These are phyloP conservation scores for Lophura nycthemera DNA, from an alignment of 2,113 vertebrate species.

Conservation along the genomic window DNA sequence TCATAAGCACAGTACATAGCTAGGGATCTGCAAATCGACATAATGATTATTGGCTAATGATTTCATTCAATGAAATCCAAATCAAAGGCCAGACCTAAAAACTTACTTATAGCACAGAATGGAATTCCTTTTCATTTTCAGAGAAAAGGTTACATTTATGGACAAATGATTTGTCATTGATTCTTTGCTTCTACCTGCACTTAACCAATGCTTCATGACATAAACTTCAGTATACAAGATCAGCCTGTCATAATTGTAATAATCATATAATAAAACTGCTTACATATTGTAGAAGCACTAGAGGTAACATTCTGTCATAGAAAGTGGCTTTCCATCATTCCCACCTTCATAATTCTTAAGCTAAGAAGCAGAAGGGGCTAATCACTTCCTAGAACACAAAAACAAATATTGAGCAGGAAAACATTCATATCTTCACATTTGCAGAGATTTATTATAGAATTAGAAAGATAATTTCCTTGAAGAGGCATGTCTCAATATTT, in stretches of 20 bases:
- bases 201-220: neutral
- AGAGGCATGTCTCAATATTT: neutral
- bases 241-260: neutral
- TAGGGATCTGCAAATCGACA: neutral
- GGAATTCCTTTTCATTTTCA: conserved; percentile 1
- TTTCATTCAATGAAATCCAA: neutral
- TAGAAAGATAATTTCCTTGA: neutral
- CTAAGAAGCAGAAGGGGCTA: neutral
- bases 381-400: neutral
- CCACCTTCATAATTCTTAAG: neutral
- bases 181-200: neutral
- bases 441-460: neutral
- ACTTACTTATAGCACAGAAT: neutral
- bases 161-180: neutral
- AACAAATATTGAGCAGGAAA: neutral
- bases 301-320: neutral
- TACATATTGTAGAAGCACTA: neutral
- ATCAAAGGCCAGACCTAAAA: neutral
- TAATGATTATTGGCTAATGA: neutral
- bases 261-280: neutral
- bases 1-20: neutral
- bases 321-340: conserved; percentile 8
- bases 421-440: neutral
- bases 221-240: neutral
- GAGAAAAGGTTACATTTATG: neutral